Evolutionary conservation across 2,888 invertebrate species (phyloP).

Genomic region (Ditula angustiorana): DNA sequence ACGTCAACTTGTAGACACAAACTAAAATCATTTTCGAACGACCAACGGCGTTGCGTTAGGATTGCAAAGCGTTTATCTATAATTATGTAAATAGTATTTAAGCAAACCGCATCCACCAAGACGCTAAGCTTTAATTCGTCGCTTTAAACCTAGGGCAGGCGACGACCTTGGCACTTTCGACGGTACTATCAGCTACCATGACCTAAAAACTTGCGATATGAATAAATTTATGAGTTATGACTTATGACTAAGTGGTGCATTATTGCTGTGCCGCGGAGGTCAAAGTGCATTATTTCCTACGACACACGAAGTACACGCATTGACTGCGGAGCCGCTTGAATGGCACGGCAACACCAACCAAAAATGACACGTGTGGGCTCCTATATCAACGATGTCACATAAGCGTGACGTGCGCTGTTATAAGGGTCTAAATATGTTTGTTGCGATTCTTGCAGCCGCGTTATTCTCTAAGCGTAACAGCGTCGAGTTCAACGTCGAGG

Average conservation of each 20-base stretch:
- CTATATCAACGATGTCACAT: background rate
- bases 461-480: no score
- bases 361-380: slow-evolving; percentile 14
- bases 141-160: slow-evolving; percentile 26
- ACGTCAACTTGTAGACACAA: background rate
- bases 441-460: slow-evolving; percentile 23
- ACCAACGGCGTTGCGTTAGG: slow-evolving; percentile 6
- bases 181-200: slow-evolving; percentile 43
- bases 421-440: slow-evolving; percentile 20
- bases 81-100: slow-evolving; percentile 23
- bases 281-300: slow-evolving; percentile 44
- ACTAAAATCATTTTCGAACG: slow-evolving; percentile 5
- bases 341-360: slow-evolving; percentile 15
- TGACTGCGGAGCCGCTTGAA: background rate
- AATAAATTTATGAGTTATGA: slow-evolving; percentile 36
- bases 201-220: slow-evolving; percentile 44
- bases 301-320: slow-evolving; percentile 1
- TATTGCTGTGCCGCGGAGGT: slow-evolving; percentile 40
- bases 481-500: no score
- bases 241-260: slow-evolving; percentile 33
- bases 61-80: slow-evolving; percentile 22
- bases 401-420: background rate
- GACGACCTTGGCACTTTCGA: slow-evolving; percentile 35
- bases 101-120: slow-evolving; percentile 29
- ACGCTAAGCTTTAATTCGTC: slow-evolving; percentile 17